These are phyloP conservation scores for Drosophila eugracilis DNA, from an alignment of 1,140 invertebrate species.

Conservation along the genomic window DNA sequence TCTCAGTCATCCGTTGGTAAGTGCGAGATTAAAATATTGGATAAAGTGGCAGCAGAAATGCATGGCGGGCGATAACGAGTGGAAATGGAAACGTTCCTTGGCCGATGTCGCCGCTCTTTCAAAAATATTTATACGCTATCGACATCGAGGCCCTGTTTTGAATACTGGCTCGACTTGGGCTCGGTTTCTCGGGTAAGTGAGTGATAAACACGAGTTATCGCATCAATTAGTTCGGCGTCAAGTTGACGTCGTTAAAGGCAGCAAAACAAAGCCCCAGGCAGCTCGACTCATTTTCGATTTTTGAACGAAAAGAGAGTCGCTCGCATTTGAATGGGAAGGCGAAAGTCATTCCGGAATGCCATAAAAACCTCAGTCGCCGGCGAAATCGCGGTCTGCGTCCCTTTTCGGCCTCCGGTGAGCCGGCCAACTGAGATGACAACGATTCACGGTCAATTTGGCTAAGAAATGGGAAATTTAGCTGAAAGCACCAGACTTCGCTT, in stretches of 20 bases:
- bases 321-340: slow-evolving; percentile 37
- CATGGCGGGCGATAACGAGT: slow-evolving; percentile 57
- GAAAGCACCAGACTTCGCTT: too few relatives aligned
- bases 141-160: slow-evolving; percentile 69
- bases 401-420: neutral
- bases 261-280: slow-evolving; percentile 55
- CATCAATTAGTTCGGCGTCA: slow-evolving; percentile 83
- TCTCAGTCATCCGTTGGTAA: slow-evolving; percentile 68
- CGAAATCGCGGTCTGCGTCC: slow-evolving; percentile 26
- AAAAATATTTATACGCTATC: slow-evolving; percentile 67
- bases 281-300: slow-evolving; percentile 37
- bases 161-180: slow-evolving; percentile 50
- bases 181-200: slow-evolving; percentile 60
- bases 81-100: slow-evolving; percentile 63
- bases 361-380: slow-evolving; percentile 56
- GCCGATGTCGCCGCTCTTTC: slow-evolving; percentile 40
- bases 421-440: slow-evolving; percentile 3
- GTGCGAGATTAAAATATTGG: slow-evolving; percentile 83
- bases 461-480: neutral
- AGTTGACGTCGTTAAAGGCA: slow-evolving; percentile 80
- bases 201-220: slow-evolving; percentile 83
- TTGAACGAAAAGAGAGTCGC: neutral
- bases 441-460: slow-evolving; percentile 6
- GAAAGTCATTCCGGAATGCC: slow-evolving; percentile 71
- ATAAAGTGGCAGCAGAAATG: slow-evolving; percentile 72